Conservation (phyloP, 2,113 vertebrate species). For the Apeltes quadracus region DNA sequence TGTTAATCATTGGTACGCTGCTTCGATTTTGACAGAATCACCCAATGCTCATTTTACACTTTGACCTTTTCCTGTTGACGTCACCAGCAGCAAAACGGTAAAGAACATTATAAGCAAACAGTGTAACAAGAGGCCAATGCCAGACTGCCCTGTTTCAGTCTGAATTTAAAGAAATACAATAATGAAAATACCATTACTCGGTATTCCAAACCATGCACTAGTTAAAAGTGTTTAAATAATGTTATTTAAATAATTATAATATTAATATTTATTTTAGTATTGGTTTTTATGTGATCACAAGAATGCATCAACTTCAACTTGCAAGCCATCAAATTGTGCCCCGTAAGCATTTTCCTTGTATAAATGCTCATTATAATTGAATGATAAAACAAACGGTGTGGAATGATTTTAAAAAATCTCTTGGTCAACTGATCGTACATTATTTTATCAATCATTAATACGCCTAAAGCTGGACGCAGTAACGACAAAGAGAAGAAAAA, state of each 20-base stretch:
- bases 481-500: neutral
- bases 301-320: too few relatives aligned
- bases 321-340: too few relatives aligned
- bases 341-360: neutral
- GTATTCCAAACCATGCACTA: neutral
- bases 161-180: too few relatives aligned
- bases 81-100: neutral
- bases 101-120: neutral
- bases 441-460: neutral
- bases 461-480: neutral
- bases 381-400: neutral
- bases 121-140: neutral
- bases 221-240: too few relatives aligned
- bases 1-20: conserved; percentile 40
- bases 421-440: neutral
- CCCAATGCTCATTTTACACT: neutral
- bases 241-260: too few relatives aligned
- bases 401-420: neutral
- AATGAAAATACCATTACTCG: neutral
- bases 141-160: neutral
- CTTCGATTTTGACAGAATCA: conserved; percentile 27
- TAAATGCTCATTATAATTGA: neutral
- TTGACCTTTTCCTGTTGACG: neutral
- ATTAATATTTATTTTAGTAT: too few relatives aligned
- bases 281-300: too few relatives aligned